Base-by-base conservation (phyloP, 2,888 invertebrate species). In the Heliconius charithonia region DNA sequence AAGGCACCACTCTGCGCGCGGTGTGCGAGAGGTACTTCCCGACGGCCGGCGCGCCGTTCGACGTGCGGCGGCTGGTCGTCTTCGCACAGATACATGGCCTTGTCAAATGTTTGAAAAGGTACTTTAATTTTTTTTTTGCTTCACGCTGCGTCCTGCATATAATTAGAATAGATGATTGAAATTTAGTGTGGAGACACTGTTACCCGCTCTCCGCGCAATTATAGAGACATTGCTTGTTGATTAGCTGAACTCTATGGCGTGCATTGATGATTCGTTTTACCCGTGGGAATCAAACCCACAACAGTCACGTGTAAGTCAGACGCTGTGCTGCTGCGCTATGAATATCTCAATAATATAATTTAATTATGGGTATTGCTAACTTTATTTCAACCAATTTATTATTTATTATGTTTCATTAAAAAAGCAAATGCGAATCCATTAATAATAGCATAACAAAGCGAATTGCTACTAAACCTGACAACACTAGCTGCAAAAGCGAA, bases 81-180 rank as follows among this genome's bases (percentile, higher is more conserved):
- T 96, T 95, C 83, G 96, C 96, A 0, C 89, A 95, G 83, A 91
- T 96, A 69, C 96, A 96, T 82, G 95, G 95, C 13, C 93, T 96
- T 77, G 94, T 96, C 83, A 95, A 94, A 79, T 96, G 96, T 83
- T 93, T 96, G 32, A 95, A 95, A 83, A 94, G 96, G 91, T 95
- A 81, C 79, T 71, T 27, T 27, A n/a, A n/a, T 4, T 13, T 63
- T 12, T 10, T n/a, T 62, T n/a, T 62, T 62, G 62, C 37, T 62
- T 10, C 10, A 63, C 10, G 22, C 19, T 22, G n/a, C 16, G 32
- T 3, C 3, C 22, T 4, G 32, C 32, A 66, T 66, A 37, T 41
- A 41, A n/a, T n/a, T 12, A 25, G 12, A 22, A 56, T 56, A 22
- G 56, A 45, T 45, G 6, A 45, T 45, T 45, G 45, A 16, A 4